Evolutionary conservation across 2,888 invertebrate genomes (phyloP), one percentile per base, ranked within the genome.

Genomic region (Heteromyza rotundicornis): DNA sequence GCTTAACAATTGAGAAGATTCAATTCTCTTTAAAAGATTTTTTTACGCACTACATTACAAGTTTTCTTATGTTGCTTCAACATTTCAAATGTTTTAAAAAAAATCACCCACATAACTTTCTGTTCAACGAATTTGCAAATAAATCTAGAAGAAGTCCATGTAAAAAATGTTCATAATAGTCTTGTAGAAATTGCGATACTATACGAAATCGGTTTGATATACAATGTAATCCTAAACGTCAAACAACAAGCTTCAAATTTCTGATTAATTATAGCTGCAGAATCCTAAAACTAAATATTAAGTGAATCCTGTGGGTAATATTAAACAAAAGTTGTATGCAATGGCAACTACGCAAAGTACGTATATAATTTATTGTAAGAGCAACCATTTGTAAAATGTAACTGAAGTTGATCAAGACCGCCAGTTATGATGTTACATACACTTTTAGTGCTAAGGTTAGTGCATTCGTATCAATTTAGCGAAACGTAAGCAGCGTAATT

Each of bases 401-500:
- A 19, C 16, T 19, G 14, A 19, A 19, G 47, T 7, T 20, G 17
- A 47, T 3, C 2, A 7, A 40, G 14, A 7, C n/a, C 40, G n/a
- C n/a, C 5, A 47, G 47, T 19, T 47, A 47, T 3, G 5, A 19
- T 19, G 17, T 2, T 20, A 17, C 47, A 3, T 47, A 47, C 20
- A 19, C 47, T 70, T 64, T 68, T 72, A 74, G 75, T 77, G 77
- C 73, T 81, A 80, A 81, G 81, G 80, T 80, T 80, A 81, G 80
- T 80, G 80, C 81, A 81, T 79, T 80, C 77, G 68, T 69, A 70
- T 67, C 64, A 52, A 61, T 65, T 57, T 59, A 57, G 7, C 10
- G 2, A 64, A 68, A 62, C 55, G 59, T 64, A 63, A 68, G 50
- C 12, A 50, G 5, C 12, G 32, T 32, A 32, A 40, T 40, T 40